Evolutionary conservation across 2,113 vertebrate species (phyloP).

Genomic region (Heptranchias perlo): DNA sequence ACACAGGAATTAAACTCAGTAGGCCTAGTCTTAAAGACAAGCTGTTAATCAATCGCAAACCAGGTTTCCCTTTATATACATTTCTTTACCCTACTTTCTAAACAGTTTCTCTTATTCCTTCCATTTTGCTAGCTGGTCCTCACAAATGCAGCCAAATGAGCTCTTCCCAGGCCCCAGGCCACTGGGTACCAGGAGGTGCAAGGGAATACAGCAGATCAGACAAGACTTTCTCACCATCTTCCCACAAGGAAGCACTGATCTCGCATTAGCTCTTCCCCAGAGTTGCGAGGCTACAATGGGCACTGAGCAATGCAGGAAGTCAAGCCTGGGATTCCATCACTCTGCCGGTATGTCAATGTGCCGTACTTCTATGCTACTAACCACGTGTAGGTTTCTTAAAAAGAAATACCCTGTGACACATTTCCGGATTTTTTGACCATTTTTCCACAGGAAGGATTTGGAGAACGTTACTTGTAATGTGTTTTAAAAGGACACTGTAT

Average conservation of each 20-base stretch:
- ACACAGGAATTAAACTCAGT: rapidly evolving
- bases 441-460: not conserved
- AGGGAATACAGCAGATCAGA: not conserved
- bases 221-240: not conserved
- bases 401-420: not conserved
- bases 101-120: not conserved
- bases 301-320: not conserved
- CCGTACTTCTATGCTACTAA: not conserved
- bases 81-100: not conserved
- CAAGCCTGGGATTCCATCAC: not conserved
- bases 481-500: not conserved
- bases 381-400: not conserved
- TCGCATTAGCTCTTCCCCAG: not conserved
- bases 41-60: too few species aligned
- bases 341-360: not conserved
- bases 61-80: not conserved
- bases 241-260: not conserved
- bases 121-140: not conserved
- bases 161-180: not conserved
- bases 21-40: not conserved
- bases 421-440: not conserved
- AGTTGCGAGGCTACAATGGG: not conserved
- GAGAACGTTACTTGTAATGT: not conserved
- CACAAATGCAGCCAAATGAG: not conserved
- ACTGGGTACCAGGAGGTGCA: not conserved